Percentiles rank a stretch among this genome's conserved stretches.
phyloP scores from a whole-genome alignment of 2,113 vertebrate species.

The Sebastes schlegelii region DNA sequence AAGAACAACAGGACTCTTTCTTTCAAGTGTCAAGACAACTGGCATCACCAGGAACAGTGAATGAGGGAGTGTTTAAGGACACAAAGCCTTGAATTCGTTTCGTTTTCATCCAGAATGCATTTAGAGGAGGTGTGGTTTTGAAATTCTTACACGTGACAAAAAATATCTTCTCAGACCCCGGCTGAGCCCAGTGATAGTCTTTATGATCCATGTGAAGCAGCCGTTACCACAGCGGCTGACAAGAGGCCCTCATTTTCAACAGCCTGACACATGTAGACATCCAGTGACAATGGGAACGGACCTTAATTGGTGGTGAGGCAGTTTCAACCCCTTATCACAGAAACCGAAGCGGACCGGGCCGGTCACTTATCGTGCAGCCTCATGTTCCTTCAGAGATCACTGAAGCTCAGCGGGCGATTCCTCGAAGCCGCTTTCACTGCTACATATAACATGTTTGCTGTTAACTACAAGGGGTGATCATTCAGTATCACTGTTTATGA shows the following conservation, averaged over 20 bases:
- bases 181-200: neutral
- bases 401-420: neutral
- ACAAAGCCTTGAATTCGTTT: neutral
- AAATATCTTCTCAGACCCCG: neutral
- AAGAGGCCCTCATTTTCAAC: slow-evolving; percentile 20
- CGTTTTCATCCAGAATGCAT: neutral
- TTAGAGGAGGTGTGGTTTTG: neutral
- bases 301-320: slow-evolving; percentile 10
- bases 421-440: neutral
- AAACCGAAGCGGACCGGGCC: neutral
- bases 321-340: slow-evolving; percentile 24
- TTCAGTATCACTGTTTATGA: neutral
- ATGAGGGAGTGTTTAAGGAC: neutral
- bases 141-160: neutral
- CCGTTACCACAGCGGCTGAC: slow-evolving; percentile 20
- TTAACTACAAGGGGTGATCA: neutral
- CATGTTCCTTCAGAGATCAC: slow-evolving; percentile 32
- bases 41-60: neutral
- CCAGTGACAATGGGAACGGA: slow-evolving; percentile 13
- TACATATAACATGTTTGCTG: neutral
- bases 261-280: slow-evolving; percentile 21
- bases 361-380: slow-evolving; percentile 28
- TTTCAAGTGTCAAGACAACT: neutral
- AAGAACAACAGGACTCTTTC: neutral
- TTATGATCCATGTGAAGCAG: slow-evolving; percentile 14